These are phyloP conservation scores for Equus quagga DNA, from an alignment of 2,113 vertebrate species.

Conservation along the genomic window DNA sequence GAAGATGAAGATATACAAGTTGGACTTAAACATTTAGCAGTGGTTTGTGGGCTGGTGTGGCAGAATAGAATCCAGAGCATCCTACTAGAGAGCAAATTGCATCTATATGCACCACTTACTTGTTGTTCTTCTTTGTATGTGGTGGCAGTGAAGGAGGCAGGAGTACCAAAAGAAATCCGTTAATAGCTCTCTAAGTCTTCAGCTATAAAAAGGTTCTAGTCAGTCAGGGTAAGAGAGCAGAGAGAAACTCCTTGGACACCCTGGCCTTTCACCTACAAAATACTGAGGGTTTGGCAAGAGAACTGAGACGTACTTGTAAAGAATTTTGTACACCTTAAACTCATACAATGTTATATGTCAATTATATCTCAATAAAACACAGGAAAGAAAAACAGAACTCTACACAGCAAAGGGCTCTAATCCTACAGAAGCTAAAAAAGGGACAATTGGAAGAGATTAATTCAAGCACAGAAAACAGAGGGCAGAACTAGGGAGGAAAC, in stretches of 20 bases:
- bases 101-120: not conserved
- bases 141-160: not conserved
- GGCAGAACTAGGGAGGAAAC: not conserved
- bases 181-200: not conserved
- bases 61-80: not conserved
- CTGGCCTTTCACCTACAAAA: not conserved
- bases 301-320: not conserved
- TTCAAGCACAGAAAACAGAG: not conserved
- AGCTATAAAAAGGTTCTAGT: not conserved
- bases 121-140: not conserved
- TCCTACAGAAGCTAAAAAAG: not conserved
- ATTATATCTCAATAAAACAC: not conserved
- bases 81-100: not conserved
- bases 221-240: not conserved
- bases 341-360: not conserved
- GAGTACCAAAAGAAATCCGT: not conserved
- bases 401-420: accelerated
- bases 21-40: not conserved
- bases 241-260: not conserved
- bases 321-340: not conserved
- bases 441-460: not conserved
- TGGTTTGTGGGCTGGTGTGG: no score
- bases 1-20: not conserved
- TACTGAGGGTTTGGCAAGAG: not conserved
- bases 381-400: not conserved